Conservation (phyloP, 2,888 invertebrate genomes). For the Ormyrus pomaceus region DNA sequence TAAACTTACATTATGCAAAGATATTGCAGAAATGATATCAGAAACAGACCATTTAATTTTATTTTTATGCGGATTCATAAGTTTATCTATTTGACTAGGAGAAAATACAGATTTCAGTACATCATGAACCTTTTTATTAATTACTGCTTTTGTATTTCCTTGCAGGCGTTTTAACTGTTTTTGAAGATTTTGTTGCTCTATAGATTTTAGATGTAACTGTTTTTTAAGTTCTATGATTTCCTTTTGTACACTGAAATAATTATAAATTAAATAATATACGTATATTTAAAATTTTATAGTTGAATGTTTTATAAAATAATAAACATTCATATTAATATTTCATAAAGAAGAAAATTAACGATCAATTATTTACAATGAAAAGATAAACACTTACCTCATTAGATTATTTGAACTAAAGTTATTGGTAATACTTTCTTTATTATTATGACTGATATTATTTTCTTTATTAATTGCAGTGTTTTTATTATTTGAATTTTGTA, state of each 20-base stretch:
- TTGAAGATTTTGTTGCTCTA: slow-evolving; percentile 12
- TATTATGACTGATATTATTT: background rate
- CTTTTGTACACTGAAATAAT: slow-evolving; percentile 26
- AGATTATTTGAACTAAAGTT: too few species aligned
- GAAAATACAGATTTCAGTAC: slow-evolving; percentile 38
- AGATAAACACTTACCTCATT: too few species aligned
- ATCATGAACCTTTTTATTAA: slow-evolving; percentile 17
- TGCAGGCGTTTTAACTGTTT: slow-evolving; percentile 39
- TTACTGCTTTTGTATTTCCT: background rate
- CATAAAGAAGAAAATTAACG: background rate
- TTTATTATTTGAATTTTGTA: background rate
- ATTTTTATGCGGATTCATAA: slow-evolving; percentile 44
- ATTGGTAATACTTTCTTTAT: background rate
- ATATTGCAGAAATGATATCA: slow-evolving; percentile 46
- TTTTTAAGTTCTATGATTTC: slow-evolving; percentile 17
- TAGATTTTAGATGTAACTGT: slow-evolving; percentile 4
- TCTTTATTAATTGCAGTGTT: background rate
- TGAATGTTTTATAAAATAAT: background rate
- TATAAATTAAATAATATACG: background rate
- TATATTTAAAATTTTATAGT: background rate
- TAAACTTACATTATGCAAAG: slow-evolving; percentile 45
- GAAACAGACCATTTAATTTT: slow-evolving; percentile 49
- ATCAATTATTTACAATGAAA: too few species aligned
- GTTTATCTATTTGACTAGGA: slow-evolving; percentile 43
- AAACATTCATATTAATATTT: background rate